phyloP scores from a whole-genome alignment of 2,797 vertebrate genomes.

The Triplophysa bombifrons region DNA sequence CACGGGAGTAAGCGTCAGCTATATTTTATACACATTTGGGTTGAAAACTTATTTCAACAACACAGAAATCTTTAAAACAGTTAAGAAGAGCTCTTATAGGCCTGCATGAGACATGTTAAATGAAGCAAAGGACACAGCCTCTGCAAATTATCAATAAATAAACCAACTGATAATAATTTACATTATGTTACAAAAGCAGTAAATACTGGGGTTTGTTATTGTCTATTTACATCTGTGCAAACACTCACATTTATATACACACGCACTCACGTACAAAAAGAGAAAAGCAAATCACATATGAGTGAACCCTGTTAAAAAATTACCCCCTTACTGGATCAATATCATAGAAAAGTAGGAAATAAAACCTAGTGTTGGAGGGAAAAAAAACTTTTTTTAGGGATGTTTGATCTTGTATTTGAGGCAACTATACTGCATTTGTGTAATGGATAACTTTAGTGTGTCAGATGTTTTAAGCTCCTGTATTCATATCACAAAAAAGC shows the following conservation, averaged over 20 bases:
- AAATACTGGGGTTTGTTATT: slow-evolving; percentile 82
- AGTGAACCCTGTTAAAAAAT: not conserved
- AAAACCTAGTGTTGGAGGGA: slow-evolving; percentile 20
- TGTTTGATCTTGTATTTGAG: slow-evolving; percentile 14
- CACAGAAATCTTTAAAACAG: slow-evolving; percentile 81
- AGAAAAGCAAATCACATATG: not conserved
- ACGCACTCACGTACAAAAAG: not conserved
- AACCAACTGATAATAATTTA: slow-evolving; percentile 87
- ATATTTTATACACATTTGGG: slow-evolving; percentile 90
- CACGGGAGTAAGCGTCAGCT: slow-evolving; percentile 54
- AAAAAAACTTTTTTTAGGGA: not conserved
- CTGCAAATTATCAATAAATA: slow-evolving; percentile 96
- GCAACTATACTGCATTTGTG: slow-evolving; percentile 7
- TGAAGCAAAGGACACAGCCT: slow-evolving; percentile 85
- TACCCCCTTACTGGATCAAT: slow-evolving; percentile 5
- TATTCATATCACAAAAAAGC: slow-evolving; percentile 27
- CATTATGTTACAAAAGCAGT: slow-evolving; percentile 92
- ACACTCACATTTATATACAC: slow-evolving; percentile 64
- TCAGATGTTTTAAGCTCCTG: slow-evolving; percentile 5
- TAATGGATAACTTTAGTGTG: slow-evolving; percentile 44
- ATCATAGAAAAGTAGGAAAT: not conserved
- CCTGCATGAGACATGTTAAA: slow-evolving; percentile 83
- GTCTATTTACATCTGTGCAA: slow-evolving; percentile 69
- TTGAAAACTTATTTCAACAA: slow-evolving; percentile 86
- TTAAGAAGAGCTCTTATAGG: slow-evolving; percentile 79